Base-by-base conservation (phyloP, 2,113 vertebrate genomes). In the Crypturellus undulatus region DNA sequence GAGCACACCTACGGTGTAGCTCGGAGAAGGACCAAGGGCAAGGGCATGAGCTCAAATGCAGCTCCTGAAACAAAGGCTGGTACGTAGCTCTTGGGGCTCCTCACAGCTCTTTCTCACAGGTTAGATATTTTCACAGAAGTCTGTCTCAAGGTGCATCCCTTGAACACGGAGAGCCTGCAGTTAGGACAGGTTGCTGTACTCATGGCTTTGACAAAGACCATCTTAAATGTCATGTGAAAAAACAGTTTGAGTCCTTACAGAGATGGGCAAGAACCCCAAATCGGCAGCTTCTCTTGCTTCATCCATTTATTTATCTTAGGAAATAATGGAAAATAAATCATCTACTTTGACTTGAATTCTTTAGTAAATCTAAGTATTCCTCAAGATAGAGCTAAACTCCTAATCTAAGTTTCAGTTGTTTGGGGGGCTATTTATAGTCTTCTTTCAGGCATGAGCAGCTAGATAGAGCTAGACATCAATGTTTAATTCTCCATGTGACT, bases 401-500 rank as follows among this genome's bases (percentile, higher is more conserved):
- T 0, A 49, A 49, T 49, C 21, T 22, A 49, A 49, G 52, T 84
- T 89, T 86, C 83, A 78, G 90, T 87, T 81, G 43, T 56, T 22
- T 82, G 9, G 10, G 63, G 63, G 49, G 36, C 32, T 95, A 69
- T 82, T 92, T 84, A 92, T 67, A 75, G 47, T 38, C 58, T 84
- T 89, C 54, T 76, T 71, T 91, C 59, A 82, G 58, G 34, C 43
- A 42, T 10, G 22, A 94, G 32, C 10, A 34, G 62, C n/a, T 72
- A 79, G 49, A 34, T 45, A 64, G 54, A 87, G 75, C 82, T 82
- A 80, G 58, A 71, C 79, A 13, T 47, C 62, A 72, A 30, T 69
- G 70, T 75, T 92, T 87, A 81, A 92, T 87, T 87, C 45, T 89
- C 60, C 42, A 42, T 63, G 49, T 77, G 68, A 84, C 42, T 88